phyloP scores from a whole-genome alignment of 1,140 invertebrate species.

The Aphelinus atriplicis region DNA sequence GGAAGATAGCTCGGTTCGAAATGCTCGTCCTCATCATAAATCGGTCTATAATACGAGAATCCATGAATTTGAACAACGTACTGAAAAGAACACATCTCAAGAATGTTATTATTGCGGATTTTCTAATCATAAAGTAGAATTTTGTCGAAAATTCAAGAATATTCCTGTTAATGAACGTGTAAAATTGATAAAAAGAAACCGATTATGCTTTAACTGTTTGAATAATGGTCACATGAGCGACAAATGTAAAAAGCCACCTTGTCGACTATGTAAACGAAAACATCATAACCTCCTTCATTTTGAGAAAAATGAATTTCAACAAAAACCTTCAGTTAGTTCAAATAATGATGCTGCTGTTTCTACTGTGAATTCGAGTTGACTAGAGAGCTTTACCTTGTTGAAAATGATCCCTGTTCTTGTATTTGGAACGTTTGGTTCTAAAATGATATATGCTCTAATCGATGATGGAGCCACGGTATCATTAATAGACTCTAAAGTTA shows the following conservation, averaged over 20 bases:
- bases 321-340: neutral
- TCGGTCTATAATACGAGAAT: neutral
- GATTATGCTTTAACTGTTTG: constrained; percentile 10
- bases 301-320: neutral
- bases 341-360: neutral
- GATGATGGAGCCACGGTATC: neutral
- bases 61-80: neutral
- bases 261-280: neutral
- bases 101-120: neutral
- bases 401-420: constrained; percentile 5
- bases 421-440: neutral
- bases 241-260: neutral
- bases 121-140: neutral
- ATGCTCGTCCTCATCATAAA: too few species aligned
- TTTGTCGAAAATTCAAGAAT: neutral
- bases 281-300: neutral
- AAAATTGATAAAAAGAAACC: neutral
- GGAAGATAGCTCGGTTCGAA: too few species aligned
- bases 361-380: constrained; percentile 1
- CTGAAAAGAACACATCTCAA: neutral
- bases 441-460: neutral
- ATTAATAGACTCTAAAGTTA: neutral
- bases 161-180: neutral
- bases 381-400: neutral
- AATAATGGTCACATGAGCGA: neutral